A percentile compares a stretch with the other conserved stretches of the same genome.
Evolutionary conservation across 1,140 invertebrate genomes (phyloP).

Genomic region (Gonioctena quinquepunctata): DNA sequence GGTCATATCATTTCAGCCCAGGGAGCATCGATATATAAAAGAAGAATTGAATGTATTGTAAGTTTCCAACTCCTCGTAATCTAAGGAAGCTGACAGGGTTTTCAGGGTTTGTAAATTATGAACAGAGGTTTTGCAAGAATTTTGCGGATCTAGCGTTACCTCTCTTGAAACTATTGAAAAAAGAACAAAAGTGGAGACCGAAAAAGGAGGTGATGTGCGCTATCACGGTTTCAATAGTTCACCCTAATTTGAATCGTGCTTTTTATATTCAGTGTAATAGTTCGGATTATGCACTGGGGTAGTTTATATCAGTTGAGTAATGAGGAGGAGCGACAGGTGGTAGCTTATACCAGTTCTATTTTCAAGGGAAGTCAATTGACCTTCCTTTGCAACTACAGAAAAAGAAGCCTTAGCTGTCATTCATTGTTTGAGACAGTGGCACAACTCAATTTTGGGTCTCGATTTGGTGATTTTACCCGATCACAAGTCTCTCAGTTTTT

Average conservation of each 20-base stretch:
- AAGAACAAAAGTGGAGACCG: background rate
- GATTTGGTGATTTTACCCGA: slow-evolving; percentile 53
- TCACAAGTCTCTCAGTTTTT: slow-evolving; percentile 55
- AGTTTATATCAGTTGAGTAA: background rate
- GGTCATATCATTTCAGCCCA: background rate
- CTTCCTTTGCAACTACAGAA: slow-evolving; percentile 4
- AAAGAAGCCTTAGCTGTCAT: slow-evolving; percentile 36
- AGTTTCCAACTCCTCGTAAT: slow-evolving; percentile 4
- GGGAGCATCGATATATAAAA: background rate
- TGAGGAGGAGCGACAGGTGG: background rate
- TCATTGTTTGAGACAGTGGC: slow-evolving; percentile 17
- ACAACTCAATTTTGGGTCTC: background rate
- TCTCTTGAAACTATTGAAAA: slow-evolving; percentile 12
- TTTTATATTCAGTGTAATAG: background rate
- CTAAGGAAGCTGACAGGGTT: background rate
- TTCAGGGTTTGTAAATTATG: slow-evolving; percentile 7
- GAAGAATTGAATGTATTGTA: background rate
- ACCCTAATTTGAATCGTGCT: background rate
- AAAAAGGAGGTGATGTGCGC: background rate
- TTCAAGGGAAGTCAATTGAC: background rate
- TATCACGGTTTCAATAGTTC: background rate
- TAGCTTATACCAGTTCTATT: background rate
- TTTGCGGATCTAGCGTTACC: background rate
- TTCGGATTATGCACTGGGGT: background rate
- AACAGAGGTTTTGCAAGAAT: background rate